These are phyloP conservation scores for Luidia sarsii DNA, from an alignment of 53 echinoderm and acorn worm genomes.

Conservation along the genomic window DNA sequence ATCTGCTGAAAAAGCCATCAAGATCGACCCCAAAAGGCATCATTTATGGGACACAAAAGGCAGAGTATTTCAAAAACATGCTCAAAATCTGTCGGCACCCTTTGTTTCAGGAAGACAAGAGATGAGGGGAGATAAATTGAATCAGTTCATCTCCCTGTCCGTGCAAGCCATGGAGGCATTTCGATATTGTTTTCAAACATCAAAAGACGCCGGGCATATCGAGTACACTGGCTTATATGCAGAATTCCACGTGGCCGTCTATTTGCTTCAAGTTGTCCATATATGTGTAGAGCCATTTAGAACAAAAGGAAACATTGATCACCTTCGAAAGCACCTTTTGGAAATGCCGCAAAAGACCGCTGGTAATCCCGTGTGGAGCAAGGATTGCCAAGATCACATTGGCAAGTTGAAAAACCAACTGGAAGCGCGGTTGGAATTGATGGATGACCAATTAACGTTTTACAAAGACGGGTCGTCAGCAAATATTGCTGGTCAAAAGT, in stretches of 20 bases:
- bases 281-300: slow-evolving; percentile 40
- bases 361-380: not conserved
- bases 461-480: slow-evolving; percentile 50
- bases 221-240: slow-evolving; percentile 31
- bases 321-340: not conserved
- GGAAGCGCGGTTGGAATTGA: slow-evolving; percentile 4
- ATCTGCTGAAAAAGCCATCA: slow-evolving; percentile 51
- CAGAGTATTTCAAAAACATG: slow-evolving; percentile 13
- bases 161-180: slow-evolving; percentile 42
- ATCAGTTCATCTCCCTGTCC: not conserved
- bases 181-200: slow-evolving; percentile 4
- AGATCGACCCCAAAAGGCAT: slow-evolving; percentile 30
- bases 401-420: not conserved
- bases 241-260: slow-evolving; percentile 38
- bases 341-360: not conserved
- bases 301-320: slow-evolving; percentile 2
- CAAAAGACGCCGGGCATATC: not conserved
- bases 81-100: not conserved
- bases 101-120: not conserved
- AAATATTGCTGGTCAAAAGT: slow-evolving; percentile 2
- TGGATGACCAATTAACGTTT: slow-evolving; percentile 39
- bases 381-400: not conserved
- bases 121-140: not conserved
- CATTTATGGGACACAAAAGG: slow-evolving; percentile 78
- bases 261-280: slow-evolving; percentile 26